phyloP scores from a whole-genome alignment of 2,113 vertebrate species.

The Pelecanus crispus region DNA sequence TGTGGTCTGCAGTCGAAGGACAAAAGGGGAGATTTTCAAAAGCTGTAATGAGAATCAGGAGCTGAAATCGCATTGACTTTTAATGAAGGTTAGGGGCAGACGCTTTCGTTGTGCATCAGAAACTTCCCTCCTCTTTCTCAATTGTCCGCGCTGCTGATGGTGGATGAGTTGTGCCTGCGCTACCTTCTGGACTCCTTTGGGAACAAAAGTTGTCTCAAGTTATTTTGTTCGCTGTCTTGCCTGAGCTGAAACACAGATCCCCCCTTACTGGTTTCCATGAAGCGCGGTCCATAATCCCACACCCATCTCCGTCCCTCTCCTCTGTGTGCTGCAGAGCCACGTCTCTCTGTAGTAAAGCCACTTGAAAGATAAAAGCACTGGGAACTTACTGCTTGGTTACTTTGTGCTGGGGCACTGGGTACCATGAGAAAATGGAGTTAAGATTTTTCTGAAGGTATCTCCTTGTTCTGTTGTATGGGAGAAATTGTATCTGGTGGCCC shows the following conservation, averaged over 20 bases:
- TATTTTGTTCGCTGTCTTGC: background rate
- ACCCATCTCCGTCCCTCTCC: background rate
- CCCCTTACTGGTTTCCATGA: background rate
- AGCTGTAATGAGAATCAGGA: background rate
- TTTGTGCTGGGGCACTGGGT: background rate
- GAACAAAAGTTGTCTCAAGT: background rate
- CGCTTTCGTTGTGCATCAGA: background rate
- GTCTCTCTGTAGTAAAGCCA: background rate
- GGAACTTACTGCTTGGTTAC: background rate
- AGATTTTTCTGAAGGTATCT: background rate
- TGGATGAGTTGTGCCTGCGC: background rate
- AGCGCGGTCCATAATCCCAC: background rate
- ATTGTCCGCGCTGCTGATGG: background rate
- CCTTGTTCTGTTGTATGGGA: background rate
- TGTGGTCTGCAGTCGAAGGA: background rate
- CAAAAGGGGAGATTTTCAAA: background rate
- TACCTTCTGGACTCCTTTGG: background rate
- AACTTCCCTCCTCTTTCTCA: background rate
- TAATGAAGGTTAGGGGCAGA: background rate
- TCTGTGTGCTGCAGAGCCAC: background rate
- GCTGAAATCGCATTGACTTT: conserved; percentile 31
- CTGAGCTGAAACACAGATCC: background rate
- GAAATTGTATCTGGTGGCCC: background rate
- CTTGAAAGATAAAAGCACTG: background rate
- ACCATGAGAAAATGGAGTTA: background rate